Percentiles rank a stretch among this genome's conserved stretches.
phyloP scores from a whole-genome alignment of 92 coral and sea anemone species.

The Heliopora coerulea region DNA sequence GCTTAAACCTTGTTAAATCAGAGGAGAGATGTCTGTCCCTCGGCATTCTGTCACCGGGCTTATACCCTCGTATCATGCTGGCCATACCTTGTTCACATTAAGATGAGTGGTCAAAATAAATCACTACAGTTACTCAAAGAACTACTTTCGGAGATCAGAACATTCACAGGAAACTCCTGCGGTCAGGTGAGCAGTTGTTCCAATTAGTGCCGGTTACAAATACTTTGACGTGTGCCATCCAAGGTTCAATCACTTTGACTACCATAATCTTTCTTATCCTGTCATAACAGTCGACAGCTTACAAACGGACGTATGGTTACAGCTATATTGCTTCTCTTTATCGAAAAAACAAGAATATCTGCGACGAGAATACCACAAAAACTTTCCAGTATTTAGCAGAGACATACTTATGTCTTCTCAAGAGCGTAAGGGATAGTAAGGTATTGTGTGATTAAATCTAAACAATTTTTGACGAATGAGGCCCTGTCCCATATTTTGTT shows the following conservation, averaged over 20 bases:
- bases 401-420: constrained; percentile 34
- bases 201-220: too few species aligned
- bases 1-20: too few species aligned
- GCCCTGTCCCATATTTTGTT: too few species aligned
- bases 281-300: background rate
- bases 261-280: background rate
- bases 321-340: background rate
- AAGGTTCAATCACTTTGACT: background rate
- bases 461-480: too few species aligned
- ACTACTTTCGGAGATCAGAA: constrained; percentile 20
- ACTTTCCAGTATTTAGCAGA: constrained; percentile 27
- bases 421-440: constrained; percentile 14
- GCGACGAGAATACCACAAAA: background rate
- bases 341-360: constrained; percentile 15
- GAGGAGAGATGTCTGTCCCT: too few species aligned
- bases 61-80: too few species aligned
- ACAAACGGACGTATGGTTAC: constrained; percentile 23
- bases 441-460: background rate
- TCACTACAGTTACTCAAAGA: constrained; percentile 6
- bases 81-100: too few species aligned
- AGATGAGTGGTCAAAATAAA: background rate
- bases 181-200: constrained; percentile 13
- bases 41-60: too few species aligned
- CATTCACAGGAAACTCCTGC: background rate
- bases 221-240: too few species aligned